phyloP scores from a whole-genome alignment of 1,140 invertebrate genomes.

The Trialeurodes vaporariorum region DNA sequence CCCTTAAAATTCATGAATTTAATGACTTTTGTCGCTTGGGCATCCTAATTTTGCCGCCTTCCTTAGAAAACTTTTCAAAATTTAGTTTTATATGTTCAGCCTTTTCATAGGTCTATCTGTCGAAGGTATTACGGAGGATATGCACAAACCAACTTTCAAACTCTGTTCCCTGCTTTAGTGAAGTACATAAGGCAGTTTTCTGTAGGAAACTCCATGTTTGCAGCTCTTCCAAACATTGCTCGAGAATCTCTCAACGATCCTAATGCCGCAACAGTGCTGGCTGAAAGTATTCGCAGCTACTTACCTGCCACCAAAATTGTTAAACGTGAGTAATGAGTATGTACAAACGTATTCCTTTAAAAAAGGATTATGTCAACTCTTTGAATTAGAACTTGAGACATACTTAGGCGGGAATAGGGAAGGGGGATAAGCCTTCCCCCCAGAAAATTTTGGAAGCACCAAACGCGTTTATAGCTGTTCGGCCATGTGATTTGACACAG shows the following conservation, averaged over 20 bases:
- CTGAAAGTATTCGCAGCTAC: background rate
- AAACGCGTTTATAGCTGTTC: background rate
- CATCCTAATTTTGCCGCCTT: too few relatives aligned
- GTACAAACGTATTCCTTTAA: background rate
- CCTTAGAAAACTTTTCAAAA: too few relatives aligned
- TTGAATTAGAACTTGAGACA: background rate
- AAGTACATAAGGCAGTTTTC: background rate
- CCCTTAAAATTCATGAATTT: background rate
- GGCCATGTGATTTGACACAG: background rate
- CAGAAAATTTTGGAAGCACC: background rate
- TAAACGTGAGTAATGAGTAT: background rate
- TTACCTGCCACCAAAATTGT: background rate
- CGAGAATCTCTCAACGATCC: background rate
- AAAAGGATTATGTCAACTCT: background rate
- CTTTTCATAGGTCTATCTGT: slow-evolving; percentile 8
- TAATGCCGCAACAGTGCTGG: background rate
- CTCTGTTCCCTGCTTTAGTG: background rate
- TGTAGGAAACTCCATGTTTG: background rate
- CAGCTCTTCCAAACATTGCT: background rate
- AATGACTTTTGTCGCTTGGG: background rate
- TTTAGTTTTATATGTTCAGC: slow-evolving; percentile 1
- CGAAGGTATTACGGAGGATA: background rate
- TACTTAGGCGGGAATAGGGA: background rate
- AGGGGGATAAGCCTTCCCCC: background rate
- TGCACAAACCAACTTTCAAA: background rate